These are phyloP conservation scores for Pimpla rufipes DNA, from an alignment of 2,888 invertebrate species.

Conservation along the genomic window DNA sequence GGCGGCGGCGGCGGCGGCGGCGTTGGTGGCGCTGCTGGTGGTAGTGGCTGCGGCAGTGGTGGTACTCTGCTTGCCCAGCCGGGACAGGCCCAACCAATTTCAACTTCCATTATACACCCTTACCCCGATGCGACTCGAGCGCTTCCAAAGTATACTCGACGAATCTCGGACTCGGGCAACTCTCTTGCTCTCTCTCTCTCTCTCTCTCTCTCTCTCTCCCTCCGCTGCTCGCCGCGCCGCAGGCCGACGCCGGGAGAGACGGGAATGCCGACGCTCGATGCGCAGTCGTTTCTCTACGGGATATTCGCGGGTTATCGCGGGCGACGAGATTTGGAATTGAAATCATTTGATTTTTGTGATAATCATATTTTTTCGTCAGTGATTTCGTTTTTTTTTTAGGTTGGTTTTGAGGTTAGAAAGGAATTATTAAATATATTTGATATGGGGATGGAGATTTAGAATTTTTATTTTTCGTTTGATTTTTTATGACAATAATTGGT, in stretches of 20 bases:
- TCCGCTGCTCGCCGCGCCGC: too few species aligned
- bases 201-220: background rate
- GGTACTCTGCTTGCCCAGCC: constrained; percentile 81
- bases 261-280: too few species aligned
- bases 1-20: background rate
- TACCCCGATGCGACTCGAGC: constrained; percentile 78
- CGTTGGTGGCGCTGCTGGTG: background rate
- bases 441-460: too few species aligned
- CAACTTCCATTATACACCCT: constrained; percentile 85
- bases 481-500: too few species aligned
- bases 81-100: constrained; percentile 85
- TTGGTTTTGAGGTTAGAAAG: too few species aligned
- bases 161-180: background rate
- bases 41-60: constrained; percentile 35
- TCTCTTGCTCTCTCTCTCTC: background rate
- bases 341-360: background rate
- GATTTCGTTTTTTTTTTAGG: background rate
- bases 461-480: too few species aligned
- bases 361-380: background rate
- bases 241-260: too few species aligned
- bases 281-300: too few species aligned
- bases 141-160: constrained; percentile 77
- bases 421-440: too few species aligned
- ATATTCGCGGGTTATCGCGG: background rate
- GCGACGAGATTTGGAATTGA: background rate